Base-by-base conservation (phyloP, 2,113 vertebrate genomes). In the Noctilio leporinus region DNA sequence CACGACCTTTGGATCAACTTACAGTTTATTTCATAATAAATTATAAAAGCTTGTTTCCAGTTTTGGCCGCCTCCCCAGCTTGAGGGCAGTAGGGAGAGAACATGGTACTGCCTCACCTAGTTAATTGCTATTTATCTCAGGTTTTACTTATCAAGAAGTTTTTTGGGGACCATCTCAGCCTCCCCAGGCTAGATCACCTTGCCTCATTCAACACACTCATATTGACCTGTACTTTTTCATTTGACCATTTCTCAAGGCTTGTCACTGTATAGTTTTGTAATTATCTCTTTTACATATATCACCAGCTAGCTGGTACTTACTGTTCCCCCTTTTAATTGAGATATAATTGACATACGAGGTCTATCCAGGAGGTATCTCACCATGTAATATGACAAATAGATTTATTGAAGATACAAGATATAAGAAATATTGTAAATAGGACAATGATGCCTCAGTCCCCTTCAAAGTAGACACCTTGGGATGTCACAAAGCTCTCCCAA, bases 11-110 rank as follows among this genome's bases (percentile, higher is more conserved):
- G n/a, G n/a, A n/a, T n/a, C n/a, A n/a, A n/a, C n/a, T 96, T 95
- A 24, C 35, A 91, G 59, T 0, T 0, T 19, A 47, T 70, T 90
- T 86, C 35, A 67, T 92, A 53, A 88, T 83, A 96, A 96, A 96
- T 90, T 96, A 95, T 86, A 82, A 96, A 96, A 82, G 10, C 91
- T 96, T 93, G 0, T 96, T 96, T 97, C 94, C 70, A 45, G 22
- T 95, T 86, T 75, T 72, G 8, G 78, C 59, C 43, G 93, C 19
- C 78, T 96, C 93, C 85, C 40, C 45, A 93, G 73, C 88, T 67
- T 80, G 92, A 94, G 65, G n/a, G 55, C 22, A 86, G 67, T 28
- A 33, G 49, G 26, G n/a, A 87, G 26, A 65, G 76, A 90, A 85
- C 45, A 94, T 2, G 16, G 2, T 15, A 40, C 9, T 45, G 59